Conservation (phyloP, 2,113 vertebrate species). For the Mola mola region DNA sequence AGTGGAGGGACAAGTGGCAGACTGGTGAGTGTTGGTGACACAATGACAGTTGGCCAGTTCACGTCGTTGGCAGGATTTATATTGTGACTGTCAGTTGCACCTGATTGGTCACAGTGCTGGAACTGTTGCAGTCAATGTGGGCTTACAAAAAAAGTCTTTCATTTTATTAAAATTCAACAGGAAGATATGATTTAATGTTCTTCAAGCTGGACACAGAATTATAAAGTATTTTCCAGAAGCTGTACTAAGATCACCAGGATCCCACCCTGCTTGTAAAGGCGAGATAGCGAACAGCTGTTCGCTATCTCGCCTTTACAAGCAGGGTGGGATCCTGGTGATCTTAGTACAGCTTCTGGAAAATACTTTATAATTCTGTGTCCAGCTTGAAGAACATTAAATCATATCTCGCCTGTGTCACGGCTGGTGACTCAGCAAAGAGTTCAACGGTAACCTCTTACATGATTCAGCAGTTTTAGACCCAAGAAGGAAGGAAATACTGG, state of each 20-base stretch:
- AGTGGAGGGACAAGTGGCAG: background rate
- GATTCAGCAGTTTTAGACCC: conserved; percentile 49
- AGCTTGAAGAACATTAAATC: too few species aligned
- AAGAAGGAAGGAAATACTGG: background rate
- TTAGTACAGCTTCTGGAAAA: background rate
- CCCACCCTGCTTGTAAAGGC: conserved; percentile 59
- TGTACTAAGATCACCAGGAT: background rate
- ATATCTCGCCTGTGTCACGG: too few species aligned
- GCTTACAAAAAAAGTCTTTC: background rate
- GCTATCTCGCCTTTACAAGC: conserved; percentile 43
- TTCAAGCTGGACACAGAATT: background rate
- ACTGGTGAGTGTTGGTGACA: background rate
- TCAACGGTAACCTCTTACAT: conserved; percentile 28
- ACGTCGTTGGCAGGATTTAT: background rate
- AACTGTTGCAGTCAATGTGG: background rate
- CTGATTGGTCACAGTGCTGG: background rate
- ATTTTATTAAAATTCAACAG: background rate
- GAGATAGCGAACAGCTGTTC: conserved; percentile 62
- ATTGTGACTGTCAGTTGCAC: background rate
- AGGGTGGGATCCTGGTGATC: conserved; percentile 36
- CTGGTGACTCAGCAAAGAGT: conserved; percentile 72
- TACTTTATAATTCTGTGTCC: background rate
- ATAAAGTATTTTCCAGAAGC: background rate
- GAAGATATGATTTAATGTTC: background rate
- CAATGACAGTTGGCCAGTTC: background rate